Conservation (phyloP, 2,113 vertebrate species). For the Myxocyprinus asiaticus region DNA sequence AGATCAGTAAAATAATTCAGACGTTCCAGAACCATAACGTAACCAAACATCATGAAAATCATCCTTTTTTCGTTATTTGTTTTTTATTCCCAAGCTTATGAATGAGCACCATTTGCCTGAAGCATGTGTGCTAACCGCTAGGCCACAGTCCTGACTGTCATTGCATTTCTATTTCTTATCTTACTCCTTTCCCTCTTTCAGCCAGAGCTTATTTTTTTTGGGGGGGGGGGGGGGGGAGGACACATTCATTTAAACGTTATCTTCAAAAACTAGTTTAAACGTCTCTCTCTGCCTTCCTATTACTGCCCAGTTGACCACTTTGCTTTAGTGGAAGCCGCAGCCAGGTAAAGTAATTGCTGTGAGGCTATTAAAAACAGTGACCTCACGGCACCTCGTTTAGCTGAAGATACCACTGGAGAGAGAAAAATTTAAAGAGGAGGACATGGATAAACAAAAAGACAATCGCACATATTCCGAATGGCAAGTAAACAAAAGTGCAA, state of each 20-base stretch:
- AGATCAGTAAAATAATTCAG: too few species aligned
- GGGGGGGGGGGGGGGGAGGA: not conserved
- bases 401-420: conserved; percentile 40
- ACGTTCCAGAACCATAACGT: too few species aligned
- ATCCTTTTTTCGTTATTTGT: too few species aligned
- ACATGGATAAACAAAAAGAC: conserved; percentile 51
- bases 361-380: conserved; percentile 57
- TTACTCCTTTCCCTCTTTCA: not conserved
- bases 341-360: conserved; percentile 53
- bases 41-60: too few species aligned
- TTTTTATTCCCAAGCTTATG: too few species aligned
- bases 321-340: conserved; percentile 43
- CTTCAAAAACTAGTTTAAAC: conserved; percentile 48
- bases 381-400: conserved; percentile 55
- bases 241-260: conserved; percentile 46
- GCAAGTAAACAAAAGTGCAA: conserved; percentile 48
- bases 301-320: conserved; percentile 40
- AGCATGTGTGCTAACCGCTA: not conserved
- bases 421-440: conserved; percentile 40
- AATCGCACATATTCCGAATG: conserved; percentile 53
- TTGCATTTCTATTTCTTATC: not conserved
- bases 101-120: not conserved
- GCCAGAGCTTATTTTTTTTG: too few species aligned
- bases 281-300: conserved; percentile 39
- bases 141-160: not conserved